Base-by-base conservation (phyloP, 2,113 vertebrate species). In the Pavo muticus region DNA sequence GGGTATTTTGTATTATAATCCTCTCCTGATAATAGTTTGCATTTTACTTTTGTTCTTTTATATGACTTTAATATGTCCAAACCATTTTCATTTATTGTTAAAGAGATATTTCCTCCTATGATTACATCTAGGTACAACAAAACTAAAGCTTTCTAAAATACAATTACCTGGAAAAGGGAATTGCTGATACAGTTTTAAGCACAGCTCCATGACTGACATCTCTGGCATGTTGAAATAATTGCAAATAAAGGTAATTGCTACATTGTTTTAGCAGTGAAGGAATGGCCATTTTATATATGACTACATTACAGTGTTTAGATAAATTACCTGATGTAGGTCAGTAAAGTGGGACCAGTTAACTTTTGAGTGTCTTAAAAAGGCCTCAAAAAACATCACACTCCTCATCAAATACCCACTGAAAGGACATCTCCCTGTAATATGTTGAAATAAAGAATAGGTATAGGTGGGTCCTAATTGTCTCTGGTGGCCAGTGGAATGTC, bases 331-430 rank as follows among this genome's bases (percentile, higher is more conserved):
- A 94, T 93, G 37, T 73, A 92, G 68, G 71, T 93, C 77, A 68
- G 76, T 73, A 75, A 42, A 75, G 48, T 52, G 57, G 47, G 56
- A 52, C 59, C 71, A 83, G 72, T 96, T 96, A 27, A 84, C 95
- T 92, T 72, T 78, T 94, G 48, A 90, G 88, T 91, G 15, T 68
- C 64, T 94, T 64, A 65, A 91, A 82, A 94, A 95, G 68, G 20
- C 25, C 69, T 90, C 35, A 0, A 57, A 42, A 89, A 96, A 94
- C 78, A 75, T 65, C 56, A 76, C 79, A 92, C 74, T 92, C 71
- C 85, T 95, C 89, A 90, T 84, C 83, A 87, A 85, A 64, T 60
- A 91, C 84, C 87, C 90, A 87, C 64, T 70, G 60, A 84, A 95
- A 95, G 91, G 59, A 93, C 65, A 76, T 67, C 60, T 96, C 60